A percentile compares a stretch with the other conserved stretches of the same genome.
These are phyloP conservation scores for Agrochola lota DNA, from an alignment of 2,888 invertebrate genomes.

Conservation along the genomic window DNA sequence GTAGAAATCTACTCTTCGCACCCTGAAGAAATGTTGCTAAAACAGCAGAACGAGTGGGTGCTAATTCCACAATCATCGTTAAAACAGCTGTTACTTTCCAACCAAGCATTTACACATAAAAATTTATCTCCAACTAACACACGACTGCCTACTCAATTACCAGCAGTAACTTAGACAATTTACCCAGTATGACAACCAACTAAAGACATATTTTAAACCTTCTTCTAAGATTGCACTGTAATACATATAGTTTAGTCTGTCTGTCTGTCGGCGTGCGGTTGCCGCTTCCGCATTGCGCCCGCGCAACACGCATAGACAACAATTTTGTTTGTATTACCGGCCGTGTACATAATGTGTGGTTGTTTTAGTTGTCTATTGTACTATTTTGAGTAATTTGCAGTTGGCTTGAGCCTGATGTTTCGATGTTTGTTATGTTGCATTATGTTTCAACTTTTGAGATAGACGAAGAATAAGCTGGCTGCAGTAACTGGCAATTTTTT, in stretches of 20 bases:
- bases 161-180: constrained; percentile 23
- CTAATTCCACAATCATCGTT: constrained; percentile 14
- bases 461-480: not conserved
- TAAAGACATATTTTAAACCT: constrained; percentile 40
- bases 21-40: not conserved
- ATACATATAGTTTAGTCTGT: constrained; percentile 60
- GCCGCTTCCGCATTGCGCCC: constrained; percentile 80
- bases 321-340: constrained; percentile 72
- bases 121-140: not conserved
- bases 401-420: constrained; percentile 5
- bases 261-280: constrained; percentile 67
- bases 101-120: not conserved
- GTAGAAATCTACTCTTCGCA: not conserved
- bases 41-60: not conserved
- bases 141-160: constrained; percentile 14
- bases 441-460: not conserved
- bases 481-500: not conserved
- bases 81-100: constrained; percentile 3
- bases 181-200: constrained; percentile 42
- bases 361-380: constrained; percentile 62
- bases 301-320: constrained; percentile 69
- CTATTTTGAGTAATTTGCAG: constrained; percentile 56
- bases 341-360: constrained; percentile 60
- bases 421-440: not conserved
- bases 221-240: constrained; percentile 49